These are phyloP conservation scores for Pangasius sanitwongsei DNA, from an alignment of 2,797 vertebrate genomes.

Conservation along the genomic window DNA sequence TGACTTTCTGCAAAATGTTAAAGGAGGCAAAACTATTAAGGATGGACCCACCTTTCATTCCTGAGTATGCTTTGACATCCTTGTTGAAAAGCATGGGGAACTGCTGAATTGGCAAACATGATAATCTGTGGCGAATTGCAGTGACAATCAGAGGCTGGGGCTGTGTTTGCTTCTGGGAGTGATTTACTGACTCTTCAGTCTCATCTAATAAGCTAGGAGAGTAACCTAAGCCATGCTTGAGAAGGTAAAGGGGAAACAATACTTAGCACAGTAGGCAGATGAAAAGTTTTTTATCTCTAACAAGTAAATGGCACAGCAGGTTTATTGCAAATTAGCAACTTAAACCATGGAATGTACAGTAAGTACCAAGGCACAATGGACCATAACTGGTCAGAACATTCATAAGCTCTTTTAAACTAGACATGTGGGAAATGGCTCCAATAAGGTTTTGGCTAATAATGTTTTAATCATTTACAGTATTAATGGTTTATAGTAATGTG, in stretches of 20 bases:
- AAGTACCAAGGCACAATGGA: not conserved
- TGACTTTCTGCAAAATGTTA: not conserved
- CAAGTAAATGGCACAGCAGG: not conserved
- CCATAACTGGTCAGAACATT: not conserved
- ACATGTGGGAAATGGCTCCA: not conserved
- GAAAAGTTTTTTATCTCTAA: not conserved
- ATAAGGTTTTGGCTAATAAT: not conserved
- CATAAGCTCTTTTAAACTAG: not conserved
- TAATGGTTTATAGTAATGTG: not conserved
- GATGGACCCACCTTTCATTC: conserved; percentile 44
- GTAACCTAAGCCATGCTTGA: not conserved
- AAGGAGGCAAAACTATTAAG: not conserved
- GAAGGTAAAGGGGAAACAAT: not conserved
- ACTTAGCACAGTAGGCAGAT: not conserved
- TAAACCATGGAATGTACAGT: not conserved
- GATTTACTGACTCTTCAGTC: conserved; percentile 16
- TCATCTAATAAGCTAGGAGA: conserved; percentile 25
- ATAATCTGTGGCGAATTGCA: conserved; percentile 40
- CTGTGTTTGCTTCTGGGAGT: conserved; percentile 45
- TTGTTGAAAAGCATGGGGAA: conserved; percentile 47
- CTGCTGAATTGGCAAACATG: conserved; percentile 53
- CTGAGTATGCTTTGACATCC: conserved; percentile 24
- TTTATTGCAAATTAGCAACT: not conserved
- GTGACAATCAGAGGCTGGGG: conserved; percentile 28
- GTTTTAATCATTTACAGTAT: not conserved